phyloP scores from a whole-genome alignment of 2,113 vertebrate species.

The Pongo abelii region DNA sequence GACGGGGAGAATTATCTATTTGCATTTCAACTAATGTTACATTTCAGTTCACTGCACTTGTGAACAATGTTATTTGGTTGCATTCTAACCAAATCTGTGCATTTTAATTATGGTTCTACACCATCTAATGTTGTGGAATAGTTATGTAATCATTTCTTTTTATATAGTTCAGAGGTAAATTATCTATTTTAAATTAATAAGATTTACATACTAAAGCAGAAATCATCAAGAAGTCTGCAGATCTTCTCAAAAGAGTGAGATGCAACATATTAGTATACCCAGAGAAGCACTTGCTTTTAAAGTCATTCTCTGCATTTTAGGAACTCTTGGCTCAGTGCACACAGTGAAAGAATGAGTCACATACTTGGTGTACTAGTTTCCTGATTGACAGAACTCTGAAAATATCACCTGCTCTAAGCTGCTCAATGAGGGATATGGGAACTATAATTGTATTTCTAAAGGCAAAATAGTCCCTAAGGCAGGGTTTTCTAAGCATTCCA shows the following conservation, averaged over 20 bases:
- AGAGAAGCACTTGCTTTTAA: not conserved
- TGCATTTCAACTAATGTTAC: not conserved
- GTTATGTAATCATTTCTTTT: not conserved
- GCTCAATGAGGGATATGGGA: slow-evolving; percentile 30
- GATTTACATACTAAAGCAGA: not conserved
- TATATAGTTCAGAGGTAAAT: not conserved
- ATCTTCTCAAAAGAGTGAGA: not conserved
- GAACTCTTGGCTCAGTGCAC: not conserved
- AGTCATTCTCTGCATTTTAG: not conserved
- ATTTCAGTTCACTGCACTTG: not conserved
- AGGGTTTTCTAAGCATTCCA: not conserved
- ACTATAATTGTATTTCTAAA: slow-evolving; percentile 37
- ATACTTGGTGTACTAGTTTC: not conserved
- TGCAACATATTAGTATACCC: not conserved
- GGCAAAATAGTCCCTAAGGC: not conserved
- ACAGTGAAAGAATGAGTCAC: not conserved
- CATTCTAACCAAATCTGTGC: not conserved
- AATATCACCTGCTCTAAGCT: slow-evolving; percentile 31
- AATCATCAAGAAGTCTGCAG: not conserved
- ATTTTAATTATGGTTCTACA: not conserved
- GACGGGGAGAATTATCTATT: not conserved
- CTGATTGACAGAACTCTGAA: slow-evolving; percentile 42
- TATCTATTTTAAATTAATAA: not conserved
- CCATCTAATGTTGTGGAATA: not conserved
- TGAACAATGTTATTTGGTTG: not conserved